phyloP scores from a whole-genome alignment of 2,888 invertebrate species.

The Athalia cordata region DNA sequence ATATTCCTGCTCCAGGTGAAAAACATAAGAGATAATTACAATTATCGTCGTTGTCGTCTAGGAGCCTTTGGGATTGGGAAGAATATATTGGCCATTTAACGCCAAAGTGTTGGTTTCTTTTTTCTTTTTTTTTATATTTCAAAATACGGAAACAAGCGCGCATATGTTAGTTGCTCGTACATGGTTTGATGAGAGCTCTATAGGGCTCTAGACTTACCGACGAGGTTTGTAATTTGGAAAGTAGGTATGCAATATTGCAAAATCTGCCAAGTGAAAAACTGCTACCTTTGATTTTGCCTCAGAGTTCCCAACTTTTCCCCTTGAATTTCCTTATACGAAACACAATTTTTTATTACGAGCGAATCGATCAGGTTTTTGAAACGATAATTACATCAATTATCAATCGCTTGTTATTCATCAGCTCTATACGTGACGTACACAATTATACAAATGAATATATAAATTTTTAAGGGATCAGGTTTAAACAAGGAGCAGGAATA shows the following conservation, averaged over 20 bases:
- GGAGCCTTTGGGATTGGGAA: neutral
- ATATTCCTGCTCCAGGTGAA: conserved; percentile 36
- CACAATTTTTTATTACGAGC: neutral
- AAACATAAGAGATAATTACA: conserved; percentile 5
- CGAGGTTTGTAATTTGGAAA: neutral
- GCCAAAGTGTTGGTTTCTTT: conserved; percentile 15
- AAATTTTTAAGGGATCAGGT: conserved; percentile 54
- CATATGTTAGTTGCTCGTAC: neutral
- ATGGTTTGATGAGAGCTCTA: conserved; percentile 4
- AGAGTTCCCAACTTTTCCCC: neutral
- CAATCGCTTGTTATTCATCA: conserved; percentile 52
- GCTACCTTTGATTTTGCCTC: neutral
- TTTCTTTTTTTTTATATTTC: conserved; percentile 6
- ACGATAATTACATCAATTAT: conserved; percentile 59
- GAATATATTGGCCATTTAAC: conserved; percentile 19
- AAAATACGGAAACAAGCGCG: neutral
- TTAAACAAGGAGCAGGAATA: conserved; percentile 63
- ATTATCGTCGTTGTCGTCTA: neutral
- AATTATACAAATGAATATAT: conserved; percentile 59
- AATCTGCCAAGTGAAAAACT: conserved; percentile 6
- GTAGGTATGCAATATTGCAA: neutral
- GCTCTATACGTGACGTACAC: conserved; percentile 55
- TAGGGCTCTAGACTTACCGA: neutral
- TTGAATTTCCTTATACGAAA: conserved; percentile 9
- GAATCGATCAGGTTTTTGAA: conserved; percentile 54